phyloP scores from a whole-genome alignment of 1,140 invertebrate species.

The Drosophila seguyi region DNA sequence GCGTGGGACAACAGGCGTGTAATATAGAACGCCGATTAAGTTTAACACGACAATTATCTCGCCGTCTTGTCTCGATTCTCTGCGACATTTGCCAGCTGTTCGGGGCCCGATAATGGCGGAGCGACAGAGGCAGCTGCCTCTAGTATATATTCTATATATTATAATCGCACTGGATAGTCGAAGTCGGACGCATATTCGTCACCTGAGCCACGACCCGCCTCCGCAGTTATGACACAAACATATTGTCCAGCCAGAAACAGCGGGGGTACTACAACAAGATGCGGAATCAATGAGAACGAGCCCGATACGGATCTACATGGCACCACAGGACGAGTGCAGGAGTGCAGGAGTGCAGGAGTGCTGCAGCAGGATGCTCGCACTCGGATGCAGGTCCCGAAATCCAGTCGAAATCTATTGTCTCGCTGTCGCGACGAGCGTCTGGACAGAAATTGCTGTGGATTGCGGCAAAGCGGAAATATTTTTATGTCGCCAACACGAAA shows the following conservation, averaged over 20 bases:
- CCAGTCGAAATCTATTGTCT: conserved; percentile 57
- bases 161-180: not conserved
- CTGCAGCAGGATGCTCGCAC: conserved; percentile 22
- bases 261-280: conserved; percentile 48
- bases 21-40: conserved; percentile 66
- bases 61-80: conserved; percentile 67
- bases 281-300: conserved; percentile 45
- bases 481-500: conserved; percentile 73
- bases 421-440: conserved; percentile 45
- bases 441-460: conserved; percentile 22
- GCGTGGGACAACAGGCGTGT: conserved; percentile 44
- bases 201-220: conserved; percentile 8
- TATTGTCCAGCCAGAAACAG: conserved; percentile 32
- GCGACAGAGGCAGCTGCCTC: conserved; percentile 29
- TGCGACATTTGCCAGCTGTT: conserved; percentile 79
- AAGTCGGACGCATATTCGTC: conserved; percentile 18
- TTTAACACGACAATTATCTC: conserved; percentile 73
- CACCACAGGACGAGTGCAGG: conserved; percentile 26
- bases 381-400: conserved; percentile 42
- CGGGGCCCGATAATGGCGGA: conserved; percentile 51
- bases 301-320: conserved; percentile 70
- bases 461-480: conserved; percentile 73
- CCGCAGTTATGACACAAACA: conserved; percentile 34
- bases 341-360: conserved; percentile 6
- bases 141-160: conserved; percentile 1